Conservation (phyloP, 23 tunicate species). For the Clavelina lepadiformis region DNA sequence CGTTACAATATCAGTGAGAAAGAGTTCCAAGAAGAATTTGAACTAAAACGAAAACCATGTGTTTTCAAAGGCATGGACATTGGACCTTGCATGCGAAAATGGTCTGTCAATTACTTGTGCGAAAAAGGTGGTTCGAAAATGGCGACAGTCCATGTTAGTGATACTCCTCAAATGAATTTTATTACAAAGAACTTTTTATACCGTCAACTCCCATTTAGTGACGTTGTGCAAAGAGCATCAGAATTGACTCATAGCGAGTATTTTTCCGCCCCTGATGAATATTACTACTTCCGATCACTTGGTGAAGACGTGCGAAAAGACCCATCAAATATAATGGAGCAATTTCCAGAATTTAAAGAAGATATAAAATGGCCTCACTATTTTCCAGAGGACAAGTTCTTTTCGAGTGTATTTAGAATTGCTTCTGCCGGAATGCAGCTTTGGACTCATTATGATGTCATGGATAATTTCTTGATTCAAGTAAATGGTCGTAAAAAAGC, state of each 20-base stretch:
- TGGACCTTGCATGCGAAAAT: slow-evolving; percentile 59
- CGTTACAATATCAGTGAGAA: neutral
- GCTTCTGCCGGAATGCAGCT: slow-evolving; percentile 85
- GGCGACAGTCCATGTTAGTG: slow-evolving; percentile 62
- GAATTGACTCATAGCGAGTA: slow-evolving; percentile 41
- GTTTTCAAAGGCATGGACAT: slow-evolving; percentile 67
- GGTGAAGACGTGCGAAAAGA: slow-evolving; percentile 78
- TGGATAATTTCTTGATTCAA: slow-evolving; percentile 93
- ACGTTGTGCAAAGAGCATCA: slow-evolving; percentile 58
- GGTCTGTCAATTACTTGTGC: slow-evolving; percentile 64
- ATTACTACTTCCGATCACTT: slow-evolving; percentile 80
- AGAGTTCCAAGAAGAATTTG: slow-evolving; percentile 9
- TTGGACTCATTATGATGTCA: slow-evolving; percentile 98
- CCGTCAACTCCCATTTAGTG: slow-evolving; percentile 55
- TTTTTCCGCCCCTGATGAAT: slow-evolving; percentile 57
- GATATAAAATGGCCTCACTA: slow-evolving; percentile 65
- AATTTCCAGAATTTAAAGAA: slow-evolving; percentile 64
- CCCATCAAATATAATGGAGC: slow-evolving; percentile 52
- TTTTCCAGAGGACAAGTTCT: slow-evolving; percentile 51
- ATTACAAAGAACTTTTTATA: slow-evolving; percentile 61
- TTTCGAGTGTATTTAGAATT: slow-evolving; percentile 88
- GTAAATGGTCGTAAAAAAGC: slow-evolving; percentile 74
- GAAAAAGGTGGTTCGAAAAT: slow-evolving; percentile 14
- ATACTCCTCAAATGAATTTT: slow-evolving; percentile 77
- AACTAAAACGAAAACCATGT: slow-evolving; percentile 38